Evolutionary conservation across 2,888 invertebrate genomes (phyloP).

Genomic region (Neelides folsomi): DNA sequence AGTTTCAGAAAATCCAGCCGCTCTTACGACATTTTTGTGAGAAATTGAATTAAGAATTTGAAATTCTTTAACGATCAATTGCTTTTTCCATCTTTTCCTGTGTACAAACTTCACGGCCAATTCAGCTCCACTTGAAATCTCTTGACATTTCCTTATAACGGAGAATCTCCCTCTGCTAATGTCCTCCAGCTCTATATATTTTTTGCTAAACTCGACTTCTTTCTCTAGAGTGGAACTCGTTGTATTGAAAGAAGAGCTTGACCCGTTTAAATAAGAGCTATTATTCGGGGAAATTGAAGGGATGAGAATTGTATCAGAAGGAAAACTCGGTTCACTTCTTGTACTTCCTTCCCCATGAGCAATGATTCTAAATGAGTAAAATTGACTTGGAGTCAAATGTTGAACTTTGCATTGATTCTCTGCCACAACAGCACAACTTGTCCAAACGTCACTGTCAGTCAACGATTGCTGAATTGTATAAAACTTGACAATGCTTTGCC

Average conservation of each 20-base stretch:
- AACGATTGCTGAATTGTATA: conserved; percentile 29
- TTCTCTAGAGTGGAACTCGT: neutral
- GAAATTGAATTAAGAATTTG: conserved; percentile 53
- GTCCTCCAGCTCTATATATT: conserved; percentile 52
- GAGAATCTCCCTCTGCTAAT: conserved; percentile 60
- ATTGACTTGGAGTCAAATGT: conserved; percentile 25
- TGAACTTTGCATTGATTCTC: conserved; percentile 25
- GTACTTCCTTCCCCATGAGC: conserved; percentile 42
- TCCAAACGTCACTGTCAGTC: conserved; percentile 25
- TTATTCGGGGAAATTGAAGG: conserved; percentile 39
- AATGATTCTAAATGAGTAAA: conserved; percentile 30
- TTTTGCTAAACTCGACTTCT: conserved; percentile 24
- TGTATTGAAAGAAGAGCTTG: neutral
- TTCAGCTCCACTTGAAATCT: conserved; percentile 59
- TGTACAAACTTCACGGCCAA: conserved; percentile 62
- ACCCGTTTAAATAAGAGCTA: conserved; percentile 5
- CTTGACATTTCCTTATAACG: conserved; percentile 56
- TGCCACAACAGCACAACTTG: conserved; percentile 29
- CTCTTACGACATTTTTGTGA: conserved; percentile 56
- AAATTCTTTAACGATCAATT: conserved; percentile 57
- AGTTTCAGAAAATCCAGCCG: conserved; percentile 63
- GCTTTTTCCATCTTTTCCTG: conserved; percentile 49
- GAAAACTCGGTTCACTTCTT: conserved; percentile 41
- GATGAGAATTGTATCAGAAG: conserved; percentile 49
- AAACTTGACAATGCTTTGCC: conserved; percentile 25